Evolutionary conservation across 2,113 vertebrate genomes (phyloP), one percentile per base, ranked within the genome.

Genomic region (Pangasianodon gigas): DNA sequence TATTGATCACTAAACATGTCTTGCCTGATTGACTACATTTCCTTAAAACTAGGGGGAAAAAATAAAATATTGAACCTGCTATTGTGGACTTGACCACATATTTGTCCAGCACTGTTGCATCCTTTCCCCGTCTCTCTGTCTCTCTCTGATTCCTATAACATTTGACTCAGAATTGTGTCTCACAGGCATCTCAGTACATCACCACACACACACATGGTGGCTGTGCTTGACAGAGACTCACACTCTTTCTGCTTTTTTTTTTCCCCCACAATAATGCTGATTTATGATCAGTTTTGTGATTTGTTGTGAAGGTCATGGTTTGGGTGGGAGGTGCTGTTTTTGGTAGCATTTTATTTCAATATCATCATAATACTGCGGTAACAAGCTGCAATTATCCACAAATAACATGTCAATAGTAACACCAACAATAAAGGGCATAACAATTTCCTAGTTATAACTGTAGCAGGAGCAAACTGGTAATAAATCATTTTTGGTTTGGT

Each of bases 221-320:
- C 58, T 24, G 19, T 62, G 58, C 58, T 62, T 62, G 58, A 62
- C 6, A 2, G 6, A 60, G 58, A 60, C 19, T 7, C 7, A 26
- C 60, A 62, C 9, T 1, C 24, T 65, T 29, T 65, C 62, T 29
- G 9, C 11, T 21, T 24, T 9, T 65, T 58, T 58, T 58, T 52
- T 3, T 11, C 11, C 51, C 51, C 56, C 4, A 58, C 18, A 58
- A 19, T 65, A 10, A 65, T 29, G 21, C 6, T 13, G 65, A 67
- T 67, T n/a, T n/a, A 69, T 32, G 85, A 41, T 79, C 86, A 62
- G 54, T 46, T 62, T 29, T 77, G 85, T 75, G 85, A 41, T 58
- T 77, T 58, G 71, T 41, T 75, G 8, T 46, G 71, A 77, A 77
- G 16, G 71, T 48, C 29, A 14, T n/a, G 67, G 18, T 69, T 74